Percentiles rank a stretch among this genome's conserved stretches.
Evolutionary conservation across 1,140 invertebrate species (phyloP).

Genomic region (Protaetia brevitarsis): DNA sequence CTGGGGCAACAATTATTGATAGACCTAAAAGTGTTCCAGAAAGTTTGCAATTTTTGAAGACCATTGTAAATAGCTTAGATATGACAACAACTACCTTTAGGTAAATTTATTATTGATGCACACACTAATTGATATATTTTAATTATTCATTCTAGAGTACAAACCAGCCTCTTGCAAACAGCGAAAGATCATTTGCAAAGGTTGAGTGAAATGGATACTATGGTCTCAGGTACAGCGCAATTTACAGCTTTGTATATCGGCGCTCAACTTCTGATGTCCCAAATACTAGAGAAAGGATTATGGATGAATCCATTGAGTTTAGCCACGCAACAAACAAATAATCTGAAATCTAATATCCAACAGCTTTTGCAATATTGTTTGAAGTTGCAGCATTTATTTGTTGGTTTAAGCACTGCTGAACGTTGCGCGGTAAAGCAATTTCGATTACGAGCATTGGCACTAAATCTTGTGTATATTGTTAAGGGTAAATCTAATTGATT

Average conservation of each 20-base stretch:
- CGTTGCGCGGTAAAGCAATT: conserved; percentile 77
- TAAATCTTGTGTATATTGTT: conserved; percentile 73
- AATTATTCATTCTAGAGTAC: conserved; percentile 46
- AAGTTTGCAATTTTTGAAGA: conserved; percentile 63
- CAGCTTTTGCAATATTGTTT: conserved; percentile 70
- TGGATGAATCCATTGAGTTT: conserved; percentile 53
- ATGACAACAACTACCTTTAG: conserved; percentile 59
- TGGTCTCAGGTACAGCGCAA: conserved; percentile 77
- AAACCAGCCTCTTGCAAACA: conserved; percentile 64
- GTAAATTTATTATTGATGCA: conserved; percentile 14
- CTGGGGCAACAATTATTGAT: conserved; percentile 32
- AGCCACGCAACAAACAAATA: conserved; percentile 52
- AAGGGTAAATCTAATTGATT: conserved; percentile 48
- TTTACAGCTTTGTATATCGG: conserved; percentile 82
- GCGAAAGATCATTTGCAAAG: conserved; percentile 70
- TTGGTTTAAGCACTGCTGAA: conserved; percentile 71
- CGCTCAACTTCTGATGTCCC: conserved; percentile 55
- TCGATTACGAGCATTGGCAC: conserved; percentile 76
- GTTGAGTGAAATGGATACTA: conserved; percentile 70
- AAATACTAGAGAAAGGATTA: conserved; percentile 45
- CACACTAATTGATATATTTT: neutral
- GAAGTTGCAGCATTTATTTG: conserved; percentile 79
- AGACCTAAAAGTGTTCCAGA: conserved; percentile 41
- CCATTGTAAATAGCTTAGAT: conserved; percentile 69
- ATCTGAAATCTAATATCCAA: conserved; percentile 56